Evolutionary conservation across 2,888 invertebrate species (phyloP), one percentile per base, ranked within the genome.

Genomic region (Dione juno): DNA sequence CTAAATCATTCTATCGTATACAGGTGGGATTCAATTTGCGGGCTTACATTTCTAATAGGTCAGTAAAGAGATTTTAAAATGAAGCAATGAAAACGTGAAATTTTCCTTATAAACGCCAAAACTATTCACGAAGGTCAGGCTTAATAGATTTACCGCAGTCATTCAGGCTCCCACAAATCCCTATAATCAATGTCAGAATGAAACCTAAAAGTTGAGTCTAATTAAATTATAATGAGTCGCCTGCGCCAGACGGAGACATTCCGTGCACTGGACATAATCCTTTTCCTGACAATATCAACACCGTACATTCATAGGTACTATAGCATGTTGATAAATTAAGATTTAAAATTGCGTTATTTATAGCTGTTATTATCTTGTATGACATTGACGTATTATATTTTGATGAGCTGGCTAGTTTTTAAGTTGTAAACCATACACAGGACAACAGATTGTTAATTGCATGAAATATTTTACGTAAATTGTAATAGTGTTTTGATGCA

Each of bases 201-300:
- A 75, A 75, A 77, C 78, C 77, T 59, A 72, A 74, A 73, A 76
- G 78, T 76, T 75, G 72, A 72, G 64, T 58, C 67, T 77, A 76
- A 77, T 77, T 74, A 64, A 77, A 76, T 77, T 79, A 79, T 67
- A 71, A 76, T 57, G 63, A 69, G 59, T n/a, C 57, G 83, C 80
- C 82, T 84, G 83, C 82, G 50, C 66, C 61, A 45, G 41, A 40
- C 67, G 54, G 45, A 63, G 66, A 71, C 71, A 67, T 64, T 43
- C 66, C n/a, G 41, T 45, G 48, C 28, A 19, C 48, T 19, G 53
- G 45, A 53, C 14, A 41, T 61, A 67, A 69, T 66, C 28, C 57
- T 63, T 66, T 69, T 63, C 52, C 50, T 43, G 61, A 35, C 35
- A 8, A 14, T 37, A 66, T 35, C 16, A 35, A 16, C 28, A 28